These are phyloP conservation scores for Cottus gobio DNA, from an alignment of 2,113 vertebrate species.

Conservation along the genomic window DNA sequence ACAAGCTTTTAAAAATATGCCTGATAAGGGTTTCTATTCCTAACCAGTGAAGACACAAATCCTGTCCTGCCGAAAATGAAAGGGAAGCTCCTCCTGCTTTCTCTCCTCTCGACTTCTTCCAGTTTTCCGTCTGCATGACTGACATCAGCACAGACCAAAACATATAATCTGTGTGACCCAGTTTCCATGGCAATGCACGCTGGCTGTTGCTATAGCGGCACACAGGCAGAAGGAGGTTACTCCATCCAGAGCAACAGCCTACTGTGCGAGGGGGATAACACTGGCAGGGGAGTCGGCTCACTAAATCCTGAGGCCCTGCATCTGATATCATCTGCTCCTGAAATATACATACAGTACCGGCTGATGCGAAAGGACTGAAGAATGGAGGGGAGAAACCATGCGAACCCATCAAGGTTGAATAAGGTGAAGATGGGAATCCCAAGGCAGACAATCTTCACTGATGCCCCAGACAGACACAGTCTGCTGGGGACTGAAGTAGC, in stretches of 20 bases:
- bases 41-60: neutral
- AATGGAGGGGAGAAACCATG: conserved; percentile 4
- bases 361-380: neutral
- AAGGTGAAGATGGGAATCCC: neutral
- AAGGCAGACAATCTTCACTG: neutral
- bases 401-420: neutral
- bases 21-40: neutral
- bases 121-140: conserved; percentile 68
- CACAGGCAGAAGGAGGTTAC: conserved; percentile 71
- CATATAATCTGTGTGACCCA: conserved; percentile 79
- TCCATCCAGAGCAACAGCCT: conserved; percentile 51
- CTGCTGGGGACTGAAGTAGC: neutral
- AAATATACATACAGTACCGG: conserved; percentile 12
- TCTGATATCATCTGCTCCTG: conserved; percentile 36
- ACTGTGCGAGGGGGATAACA: neutral
- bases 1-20: conserved; percentile 2
- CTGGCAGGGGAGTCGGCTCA: conserved; percentile 35
- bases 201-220: conserved; percentile 54
- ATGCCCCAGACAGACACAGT: neutral
- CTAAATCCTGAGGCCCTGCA: conserved; percentile 56
- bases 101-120: conserved; percentile 45
- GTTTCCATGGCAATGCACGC: conserved; percentile 77
- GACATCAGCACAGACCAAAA: conserved; percentile 69
- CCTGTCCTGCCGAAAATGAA: neutral
- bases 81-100: neutral